Evolutionary conservation across 2,888 invertebrate genomes (phyloP).

Genomic region (Marronus borbonicus): DNA sequence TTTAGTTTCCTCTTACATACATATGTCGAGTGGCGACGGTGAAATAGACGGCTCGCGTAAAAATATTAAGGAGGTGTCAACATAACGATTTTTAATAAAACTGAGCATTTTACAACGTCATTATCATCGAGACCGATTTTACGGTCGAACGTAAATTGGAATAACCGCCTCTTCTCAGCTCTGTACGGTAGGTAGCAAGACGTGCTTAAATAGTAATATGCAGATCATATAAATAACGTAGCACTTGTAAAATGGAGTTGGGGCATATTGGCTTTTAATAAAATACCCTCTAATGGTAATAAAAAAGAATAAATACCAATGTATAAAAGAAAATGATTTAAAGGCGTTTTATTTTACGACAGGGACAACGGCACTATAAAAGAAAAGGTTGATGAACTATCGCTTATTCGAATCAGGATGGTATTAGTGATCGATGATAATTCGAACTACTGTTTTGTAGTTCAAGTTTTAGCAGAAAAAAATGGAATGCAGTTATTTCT

Average conservation of each 20-base stretch:
- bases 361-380: too few species aligned
- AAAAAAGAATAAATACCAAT: neutral
- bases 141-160: slow-evolving; percentile 47
- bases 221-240: neutral
- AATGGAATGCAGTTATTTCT: too few species aligned
- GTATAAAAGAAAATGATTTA: neutral
- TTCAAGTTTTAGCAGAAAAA: too few species aligned
- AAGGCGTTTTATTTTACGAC: neutral
- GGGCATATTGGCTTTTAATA: neutral
- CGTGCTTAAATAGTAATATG: slow-evolving; percentile 1
- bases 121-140: slow-evolving; percentile 49
- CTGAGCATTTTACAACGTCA: slow-evolving; percentile 48
- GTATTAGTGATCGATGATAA: too few species aligned
- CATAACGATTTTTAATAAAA: slow-evolving; percentile 52
- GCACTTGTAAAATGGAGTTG: neutral
- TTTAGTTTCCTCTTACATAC: neutral
- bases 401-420: too few species aligned
- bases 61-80: slow-evolving; percentile 51
- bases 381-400: too few species aligned
- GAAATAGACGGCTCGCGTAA: slow-evolving; percentile 24
- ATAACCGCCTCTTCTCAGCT: neutral
- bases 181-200: neutral
- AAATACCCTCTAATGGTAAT: neutral
- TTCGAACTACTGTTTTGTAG: too few species aligned
- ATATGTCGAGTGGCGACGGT: slow-evolving; percentile 8